A percentile compares a stretch with the other conserved stretches of the same genome.
phyloP scores from a whole-genome alignment of 2,113 vertebrate species.

The Pitta sordida region DNA sequence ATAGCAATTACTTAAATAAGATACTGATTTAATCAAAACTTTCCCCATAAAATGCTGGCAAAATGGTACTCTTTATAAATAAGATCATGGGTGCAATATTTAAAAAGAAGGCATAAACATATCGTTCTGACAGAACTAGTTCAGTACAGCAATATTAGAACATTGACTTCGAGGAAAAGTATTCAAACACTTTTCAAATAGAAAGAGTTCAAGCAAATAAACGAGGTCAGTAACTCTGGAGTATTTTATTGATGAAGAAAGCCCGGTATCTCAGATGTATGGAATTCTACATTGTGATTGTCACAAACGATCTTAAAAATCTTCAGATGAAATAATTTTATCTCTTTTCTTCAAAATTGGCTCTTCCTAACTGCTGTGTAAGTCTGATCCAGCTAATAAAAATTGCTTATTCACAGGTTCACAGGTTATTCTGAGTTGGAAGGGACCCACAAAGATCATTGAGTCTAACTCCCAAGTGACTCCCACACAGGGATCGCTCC shows the following conservation, averaged over 20 bases:
- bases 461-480: no score
- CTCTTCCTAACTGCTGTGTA: not conserved
- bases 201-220: constrained; percentile 5
- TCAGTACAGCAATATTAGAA: not conserved
- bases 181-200: not conserved
- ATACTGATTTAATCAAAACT: not conserved
- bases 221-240: constrained; percentile 19
- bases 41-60: not conserved
- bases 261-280: not conserved
- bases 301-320: not conserved
- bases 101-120: not conserved
- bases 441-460: no score
- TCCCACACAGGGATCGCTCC: no score
- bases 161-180: not conserved
- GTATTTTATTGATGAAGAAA: constrained; percentile 7
- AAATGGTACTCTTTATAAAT: not conserved
- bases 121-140: not conserved
- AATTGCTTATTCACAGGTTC: not conserved
- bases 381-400: not conserved
- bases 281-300: not conserved
- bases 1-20: not conserved
- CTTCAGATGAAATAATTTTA: not conserved
- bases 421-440: no score
- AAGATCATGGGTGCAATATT: not conserved
- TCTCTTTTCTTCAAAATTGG: not conserved